phyloP scores from a whole-genome alignment of 2,888 invertebrate genomes.

The Theretra japonica region DNA sequence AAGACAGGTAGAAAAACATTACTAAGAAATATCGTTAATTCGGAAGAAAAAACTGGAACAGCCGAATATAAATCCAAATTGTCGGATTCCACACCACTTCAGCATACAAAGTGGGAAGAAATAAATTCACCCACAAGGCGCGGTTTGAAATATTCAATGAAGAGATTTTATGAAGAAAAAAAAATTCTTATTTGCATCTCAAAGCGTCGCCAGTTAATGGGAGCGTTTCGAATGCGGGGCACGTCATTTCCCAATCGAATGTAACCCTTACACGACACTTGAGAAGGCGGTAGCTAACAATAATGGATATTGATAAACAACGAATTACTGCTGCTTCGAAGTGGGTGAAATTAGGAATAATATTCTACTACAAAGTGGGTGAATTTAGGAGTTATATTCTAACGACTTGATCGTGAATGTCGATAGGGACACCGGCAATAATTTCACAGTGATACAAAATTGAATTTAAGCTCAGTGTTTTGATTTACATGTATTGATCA shows the following conservation, averaged over 20 bases:
- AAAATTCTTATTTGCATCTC: conserved; percentile 80
- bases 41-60: conserved; percentile 16
- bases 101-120: conserved; percentile 59
- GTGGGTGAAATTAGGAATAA: conserved; percentile 1
- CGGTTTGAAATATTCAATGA: conserved; percentile 80
- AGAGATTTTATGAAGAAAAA: conserved; percentile 75
- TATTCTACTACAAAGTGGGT: not conserved
- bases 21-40: conserved; percentile 18
- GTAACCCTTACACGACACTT: conserved; percentile 74
- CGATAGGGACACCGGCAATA: not conserved
- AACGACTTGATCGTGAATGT: not conserved
- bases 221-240: conserved; percentile 73
- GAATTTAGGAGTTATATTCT: not conserved
- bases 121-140: conserved; percentile 73
- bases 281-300: conserved; percentile 42
- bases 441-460: not conserved
- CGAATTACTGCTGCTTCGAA: not conserved
- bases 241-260: conserved; percentile 73
- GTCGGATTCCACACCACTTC: conserved; percentile 54
- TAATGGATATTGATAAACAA: conserved; percentile 28
- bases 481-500: not conserved
- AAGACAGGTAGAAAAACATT: not conserved
- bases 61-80: conserved; percentile 41
- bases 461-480: not conserved
- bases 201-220: conserved; percentile 80